phyloP scores from a whole-genome alignment of 2,888 invertebrate species.

The Leptura quadrifasciata region DNA sequence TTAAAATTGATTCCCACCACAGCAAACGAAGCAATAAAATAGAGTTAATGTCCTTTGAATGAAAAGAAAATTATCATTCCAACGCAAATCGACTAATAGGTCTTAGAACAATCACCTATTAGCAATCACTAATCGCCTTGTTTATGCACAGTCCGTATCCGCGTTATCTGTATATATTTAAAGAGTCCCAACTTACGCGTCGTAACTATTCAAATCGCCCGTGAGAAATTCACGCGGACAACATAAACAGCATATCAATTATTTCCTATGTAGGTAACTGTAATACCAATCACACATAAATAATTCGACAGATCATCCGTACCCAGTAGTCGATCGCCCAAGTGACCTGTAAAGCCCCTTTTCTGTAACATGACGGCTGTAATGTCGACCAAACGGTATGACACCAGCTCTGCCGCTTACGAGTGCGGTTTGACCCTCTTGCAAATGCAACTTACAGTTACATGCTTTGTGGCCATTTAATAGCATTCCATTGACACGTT shows the following conservation, averaged over 20 bases:
- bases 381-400: conserved; percentile 49
- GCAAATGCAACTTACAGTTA: conserved; percentile 61
- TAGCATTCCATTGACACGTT: conserved; percentile 61
- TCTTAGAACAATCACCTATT: conserved; percentile 5
- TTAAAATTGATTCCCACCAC: not conserved
- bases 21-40: not conserved
- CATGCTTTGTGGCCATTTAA: conserved; percentile 53
- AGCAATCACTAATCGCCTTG: conserved; percentile 5
- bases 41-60: not conserved
- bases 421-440: conserved; percentile 56
- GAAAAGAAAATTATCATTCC: conserved; percentile 11
- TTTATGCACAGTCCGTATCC: conserved; percentile 15
- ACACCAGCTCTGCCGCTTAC: conserved; percentile 39
- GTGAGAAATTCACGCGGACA: conserved; percentile 48
- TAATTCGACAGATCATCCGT: conserved; percentile 21
- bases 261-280: conserved; percentile 48
- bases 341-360: conserved; percentile 27
- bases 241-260: conserved; percentile 49
- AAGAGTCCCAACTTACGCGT: not conserved
- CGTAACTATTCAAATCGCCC: conserved; percentile 26
- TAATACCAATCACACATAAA: conserved; percentile 44
- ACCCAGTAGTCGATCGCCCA: conserved; percentile 22
- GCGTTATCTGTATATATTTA: not conserved
- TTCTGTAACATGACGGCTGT: not conserved
- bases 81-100: not conserved